Evolutionary conservation across 92 coral and sea anemone species (phyloP).

Genomic region (Chrysogorgia sp.): DNA sequence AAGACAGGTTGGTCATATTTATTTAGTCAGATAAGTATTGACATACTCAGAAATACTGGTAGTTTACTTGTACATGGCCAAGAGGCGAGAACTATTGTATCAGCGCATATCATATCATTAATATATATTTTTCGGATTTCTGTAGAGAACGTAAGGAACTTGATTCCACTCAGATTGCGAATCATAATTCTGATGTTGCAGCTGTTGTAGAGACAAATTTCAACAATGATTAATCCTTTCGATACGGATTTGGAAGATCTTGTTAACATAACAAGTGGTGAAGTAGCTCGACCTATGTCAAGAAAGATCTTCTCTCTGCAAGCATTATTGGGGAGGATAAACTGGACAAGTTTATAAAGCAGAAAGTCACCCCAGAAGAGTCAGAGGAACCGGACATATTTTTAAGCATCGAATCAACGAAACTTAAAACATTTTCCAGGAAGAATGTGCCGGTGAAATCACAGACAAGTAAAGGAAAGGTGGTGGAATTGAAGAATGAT

Average conservation of each 20-base stretch:
- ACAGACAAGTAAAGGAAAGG: slow-evolving; percentile 39
- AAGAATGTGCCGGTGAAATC: slow-evolving; percentile 22
- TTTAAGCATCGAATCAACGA: slow-evolving; percentile 14
- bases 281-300: slow-evolving; percentile 29
- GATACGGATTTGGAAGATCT: slow-evolving; percentile 19
- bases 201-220: slow-evolving; percentile 41
- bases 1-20: slow-evolving; percentile 14
- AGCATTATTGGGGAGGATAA: slow-evolving; percentile 33
- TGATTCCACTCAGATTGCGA: slow-evolving; percentile 37
- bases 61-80: slow-evolving; percentile 9
- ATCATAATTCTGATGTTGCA: slow-evolving; percentile 27
- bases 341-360: slow-evolving; percentile 19
- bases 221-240: slow-evolving; percentile 36
- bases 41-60: slow-evolving; percentile 17
- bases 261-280: slow-evolving; percentile 40
- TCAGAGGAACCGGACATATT: slow-evolving; percentile 33
- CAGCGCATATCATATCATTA: not conserved
- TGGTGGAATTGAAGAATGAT: slow-evolving; percentile 34
- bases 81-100: not conserved
- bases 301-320: slow-evolving; percentile 27
- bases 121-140: not conserved
- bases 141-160: slow-evolving; percentile 42
- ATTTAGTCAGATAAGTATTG: slow-evolving; percentile 10
- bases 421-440: slow-evolving; percentile 29
- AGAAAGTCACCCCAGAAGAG: slow-evolving; percentile 38